A percentile compares a stretch with the other conserved stretches of the same genome.
phyloP scores from a whole-genome alignment of 1,140 invertebrate genomes.

The Megathymus violae region DNA sequence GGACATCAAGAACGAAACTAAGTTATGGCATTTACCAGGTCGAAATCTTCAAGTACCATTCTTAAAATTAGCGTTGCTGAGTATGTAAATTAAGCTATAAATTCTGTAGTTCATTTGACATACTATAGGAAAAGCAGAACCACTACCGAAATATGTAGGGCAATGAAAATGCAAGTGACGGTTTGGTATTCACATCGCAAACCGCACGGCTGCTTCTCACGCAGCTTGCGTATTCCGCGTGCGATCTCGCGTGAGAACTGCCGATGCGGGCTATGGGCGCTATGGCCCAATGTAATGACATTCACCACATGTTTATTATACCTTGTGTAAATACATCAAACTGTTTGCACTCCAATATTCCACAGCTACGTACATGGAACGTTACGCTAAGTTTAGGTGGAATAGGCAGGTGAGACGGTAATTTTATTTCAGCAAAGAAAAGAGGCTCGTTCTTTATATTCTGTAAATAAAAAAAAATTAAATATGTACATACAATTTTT shows the following conservation, averaged over 20 bases:
- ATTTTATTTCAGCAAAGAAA: too few species aligned
- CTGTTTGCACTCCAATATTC: neutral
- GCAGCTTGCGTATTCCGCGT: slow-evolving; percentile 60
- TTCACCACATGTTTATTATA: slow-evolving; percentile 28
- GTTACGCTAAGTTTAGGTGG: too few species aligned
- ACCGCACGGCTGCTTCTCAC: slow-evolving; percentile 69
- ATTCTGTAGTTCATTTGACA: too few species aligned
- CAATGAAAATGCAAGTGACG: slow-evolving; percentile 71
- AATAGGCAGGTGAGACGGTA: too few species aligned
- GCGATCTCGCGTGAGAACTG: slow-evolving; percentile 58
- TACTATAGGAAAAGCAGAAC: slow-evolving; percentile 14
- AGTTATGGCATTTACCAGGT: too few species aligned
- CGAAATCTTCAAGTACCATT: too few species aligned
- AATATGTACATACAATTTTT: too few species aligned
- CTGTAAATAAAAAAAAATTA: too few species aligned
- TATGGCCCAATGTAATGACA: slow-evolving; percentile 34
- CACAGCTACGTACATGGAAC: slow-evolving; percentile 15
- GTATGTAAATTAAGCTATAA: too few species aligned
- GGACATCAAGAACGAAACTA: too few species aligned
- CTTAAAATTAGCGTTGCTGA: too few species aligned
- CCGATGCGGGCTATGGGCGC: slow-evolving; percentile 56
- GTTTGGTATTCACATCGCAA: slow-evolving; percentile 66
- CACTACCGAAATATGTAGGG: slow-evolving; percentile 52
- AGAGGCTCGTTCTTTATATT: too few species aligned
- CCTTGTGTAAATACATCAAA: neutral